A percentile compares a stretch with the other conserved stretches of the same genome.
Evolutionary conservation across 1,140 invertebrate species (phyloP).

Genomic region (Ptiloglossa arizonensis): DNA sequence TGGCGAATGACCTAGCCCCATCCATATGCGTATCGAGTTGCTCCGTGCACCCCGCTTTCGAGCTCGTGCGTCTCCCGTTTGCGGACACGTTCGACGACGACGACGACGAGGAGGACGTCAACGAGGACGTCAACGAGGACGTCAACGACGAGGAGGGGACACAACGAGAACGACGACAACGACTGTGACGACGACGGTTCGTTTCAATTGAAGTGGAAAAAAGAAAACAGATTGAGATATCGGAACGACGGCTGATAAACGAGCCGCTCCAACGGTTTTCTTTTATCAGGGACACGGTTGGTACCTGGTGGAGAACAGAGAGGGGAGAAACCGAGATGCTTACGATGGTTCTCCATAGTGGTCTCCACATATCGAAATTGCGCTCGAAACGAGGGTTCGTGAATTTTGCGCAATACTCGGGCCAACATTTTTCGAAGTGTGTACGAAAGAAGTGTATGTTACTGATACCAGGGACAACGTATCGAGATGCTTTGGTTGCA

Average conservation of each 20-base stretch:
- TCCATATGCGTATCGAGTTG: conserved; percentile 35
- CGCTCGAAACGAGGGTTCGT: no score
- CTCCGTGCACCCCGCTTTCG: conserved; percentile 41
- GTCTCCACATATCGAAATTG: no score
- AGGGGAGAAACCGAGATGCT: conserved; percentile 8
- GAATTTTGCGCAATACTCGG: no score
- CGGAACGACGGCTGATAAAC: conserved; percentile 12
- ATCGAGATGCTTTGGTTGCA: no score
- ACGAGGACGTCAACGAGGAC: no score
- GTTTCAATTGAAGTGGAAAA: not conserved
- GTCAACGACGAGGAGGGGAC: no score
- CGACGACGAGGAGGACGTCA: no score
- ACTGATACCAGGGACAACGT: no score
- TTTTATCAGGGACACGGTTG: conserved; percentile 24
- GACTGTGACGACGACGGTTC: not conserved
- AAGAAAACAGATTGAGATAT: conserved; percentile 41
- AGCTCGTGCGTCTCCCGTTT: conserved; percentile 2
- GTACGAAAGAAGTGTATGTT: no score
- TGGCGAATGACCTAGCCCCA: conserved; percentile 48
- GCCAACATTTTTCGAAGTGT: no score
- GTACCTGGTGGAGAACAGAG: not conserved
- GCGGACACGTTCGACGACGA: not conserved
- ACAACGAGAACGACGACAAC: not conserved
- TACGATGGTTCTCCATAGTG: not conserved
- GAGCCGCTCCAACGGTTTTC: conserved; percentile 7